Percentiles rank a stretch among this genome's conserved stretches.
Conservation (phyloP, 2,113 vertebrate species). For the Parus major region DNA sequence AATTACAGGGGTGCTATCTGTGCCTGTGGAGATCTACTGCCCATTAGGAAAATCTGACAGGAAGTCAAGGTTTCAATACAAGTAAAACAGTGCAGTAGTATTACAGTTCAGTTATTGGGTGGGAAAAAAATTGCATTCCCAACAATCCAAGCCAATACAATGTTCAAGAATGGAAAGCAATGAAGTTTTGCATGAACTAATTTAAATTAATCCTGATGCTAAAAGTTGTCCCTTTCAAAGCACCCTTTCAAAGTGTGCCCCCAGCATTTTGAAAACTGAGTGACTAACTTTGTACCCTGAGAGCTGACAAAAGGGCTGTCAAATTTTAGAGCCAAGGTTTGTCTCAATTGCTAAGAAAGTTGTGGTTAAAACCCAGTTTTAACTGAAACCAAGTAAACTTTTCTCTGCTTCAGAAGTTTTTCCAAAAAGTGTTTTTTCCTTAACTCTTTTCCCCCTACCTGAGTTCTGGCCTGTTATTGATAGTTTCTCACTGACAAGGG, state of each 20-base stretch:
- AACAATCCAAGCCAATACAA: not conserved
- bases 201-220: not conserved
- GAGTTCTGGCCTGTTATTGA: not conserved
- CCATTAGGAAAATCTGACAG: too few species aligned
- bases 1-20: not conserved
- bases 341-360: not conserved
- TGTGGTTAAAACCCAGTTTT: not conserved
- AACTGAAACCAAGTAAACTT: not conserved
- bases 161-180: not conserved
- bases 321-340: not conserved
- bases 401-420: not conserved
- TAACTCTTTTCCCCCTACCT: not conserved
- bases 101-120: not conserved
- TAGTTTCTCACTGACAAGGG: not conserved
- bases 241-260: not conserved
- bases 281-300: not conserved
- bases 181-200: not conserved
- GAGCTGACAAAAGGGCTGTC: not conserved
- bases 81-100: not conserved
- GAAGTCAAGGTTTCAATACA: not conserved
- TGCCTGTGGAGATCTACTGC: not conserved
- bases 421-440: not conserved
- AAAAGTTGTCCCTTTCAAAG: not conserved
- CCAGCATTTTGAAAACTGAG: not conserved
- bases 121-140: not conserved